Conservation (phyloP, 2,113 vertebrate genomes). For the Mungos mungo region DNA sequence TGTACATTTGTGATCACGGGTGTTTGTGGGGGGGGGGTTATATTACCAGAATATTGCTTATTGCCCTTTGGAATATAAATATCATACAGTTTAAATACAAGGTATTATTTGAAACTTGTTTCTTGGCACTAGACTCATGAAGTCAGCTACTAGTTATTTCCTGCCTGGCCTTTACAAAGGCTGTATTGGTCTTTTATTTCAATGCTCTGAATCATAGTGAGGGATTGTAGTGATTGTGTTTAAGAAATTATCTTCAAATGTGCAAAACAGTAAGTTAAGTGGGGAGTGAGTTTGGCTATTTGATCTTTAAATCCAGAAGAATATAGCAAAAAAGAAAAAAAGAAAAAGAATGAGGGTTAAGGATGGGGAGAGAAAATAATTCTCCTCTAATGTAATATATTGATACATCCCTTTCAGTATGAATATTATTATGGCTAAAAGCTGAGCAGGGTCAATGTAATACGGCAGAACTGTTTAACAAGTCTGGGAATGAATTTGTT, state of each 20-base stretch:
- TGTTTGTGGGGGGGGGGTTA: neutral
- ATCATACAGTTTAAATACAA: constrained; percentile 53
- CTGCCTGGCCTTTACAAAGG: constrained; percentile 77
- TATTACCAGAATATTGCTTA: constrained; percentile 50
- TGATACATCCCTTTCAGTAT: neutral
- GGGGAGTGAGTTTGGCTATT: neutral
- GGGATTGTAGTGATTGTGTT: neutral
- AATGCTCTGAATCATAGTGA: constrained; percentile 55
- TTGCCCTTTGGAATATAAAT: constrained; percentile 62
- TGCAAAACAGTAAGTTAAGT: constrained; percentile 46
- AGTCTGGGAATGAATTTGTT: constrained; percentile 9
- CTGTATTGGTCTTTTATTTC: constrained; percentile 44
- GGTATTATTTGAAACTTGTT: constrained; percentile 61
- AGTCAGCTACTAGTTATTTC: constrained; percentile 81
- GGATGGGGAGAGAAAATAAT: neutral
- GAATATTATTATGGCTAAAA: neutral
- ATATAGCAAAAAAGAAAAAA: neutral
- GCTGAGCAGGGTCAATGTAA: neutral
- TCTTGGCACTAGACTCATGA: constrained; percentile 73
- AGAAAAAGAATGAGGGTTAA: neutral
- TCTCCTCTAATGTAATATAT: neutral
- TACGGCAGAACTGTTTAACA: neutral
- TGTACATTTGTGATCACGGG: constrained; percentile 10
- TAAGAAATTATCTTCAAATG: constrained; percentile 59
- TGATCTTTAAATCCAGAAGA: constrained; percentile 52